These are phyloP conservation scores for Parnassius mnemosyne DNA, from an alignment of 2,888 invertebrate species.

Conservation along the genomic window DNA sequence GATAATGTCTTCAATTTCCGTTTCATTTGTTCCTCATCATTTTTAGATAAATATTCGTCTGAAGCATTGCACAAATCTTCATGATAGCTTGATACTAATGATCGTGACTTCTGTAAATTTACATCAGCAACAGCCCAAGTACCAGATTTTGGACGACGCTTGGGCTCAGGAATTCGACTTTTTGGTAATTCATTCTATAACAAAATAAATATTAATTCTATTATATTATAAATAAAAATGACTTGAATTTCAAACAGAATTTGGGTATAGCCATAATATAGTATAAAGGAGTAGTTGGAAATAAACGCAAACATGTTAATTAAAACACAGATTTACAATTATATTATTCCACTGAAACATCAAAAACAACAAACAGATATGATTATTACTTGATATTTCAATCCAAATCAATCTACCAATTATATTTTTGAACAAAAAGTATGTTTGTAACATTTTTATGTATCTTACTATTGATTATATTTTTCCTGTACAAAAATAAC, in stretches of 20 bases:
- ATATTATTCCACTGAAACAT: too few species aligned
- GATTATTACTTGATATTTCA: too few species aligned
- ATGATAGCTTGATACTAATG: slow-evolving; percentile 85
- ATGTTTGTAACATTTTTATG: too few species aligned
- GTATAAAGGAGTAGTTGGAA: background rate
- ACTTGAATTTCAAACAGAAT: background rate
- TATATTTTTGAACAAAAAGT: too few species aligned
- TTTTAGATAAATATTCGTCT: slow-evolving; percentile 71
- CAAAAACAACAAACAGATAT: too few species aligned
- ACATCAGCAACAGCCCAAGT: slow-evolving; percentile 83
- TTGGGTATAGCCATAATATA: too few species aligned
- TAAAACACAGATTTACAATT: too few species aligned
- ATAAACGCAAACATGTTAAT: background rate
- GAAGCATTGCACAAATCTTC: slow-evolving; percentile 81
- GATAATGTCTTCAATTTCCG: slow-evolving; percentile 90
- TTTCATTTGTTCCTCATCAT: slow-evolving; percentile 88
- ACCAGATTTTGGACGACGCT: slow-evolving; percentile 87
- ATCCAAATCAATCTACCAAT: too few species aligned
- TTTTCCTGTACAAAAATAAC: too few species aligned
- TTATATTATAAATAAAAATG: background rate
- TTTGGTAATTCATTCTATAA: slow-evolving; percentile 83
- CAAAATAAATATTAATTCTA: background rate
- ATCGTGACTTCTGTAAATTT: slow-evolving; percentile 78
- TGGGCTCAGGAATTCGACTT: slow-evolving; percentile 86
- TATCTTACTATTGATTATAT: too few species aligned